Base-by-base conservation (phyloP, 2,888 invertebrate genomes). In the Callinectes sapidus region DNA sequence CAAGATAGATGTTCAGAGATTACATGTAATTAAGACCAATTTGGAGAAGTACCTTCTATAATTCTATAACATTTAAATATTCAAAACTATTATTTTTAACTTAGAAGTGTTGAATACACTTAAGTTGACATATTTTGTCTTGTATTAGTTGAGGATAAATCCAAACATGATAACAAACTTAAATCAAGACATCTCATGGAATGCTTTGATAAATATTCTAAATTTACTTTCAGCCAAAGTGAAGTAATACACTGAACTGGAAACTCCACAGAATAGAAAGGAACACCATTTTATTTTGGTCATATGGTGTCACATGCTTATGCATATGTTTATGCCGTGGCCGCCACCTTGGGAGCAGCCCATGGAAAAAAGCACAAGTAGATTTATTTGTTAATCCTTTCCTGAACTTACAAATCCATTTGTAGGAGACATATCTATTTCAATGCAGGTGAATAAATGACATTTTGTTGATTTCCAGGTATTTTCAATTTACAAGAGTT, bases 401-500 rank as follows among this genome's bases (percentile, higher is more conserved):
- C n/a, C n/a, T 71, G n/a, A 14, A 61, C 71, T 5, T 0, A n/a
- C 23, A 2, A n/a, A 71, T n/a, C n/a, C 28, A 28, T 10, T 28
- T n/a, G 13, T 77, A 77, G 28, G n/a, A 23, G 32, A 28, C n/a
- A 10, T 28, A n/a, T 14, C 14, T 35, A 81, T 32, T 81, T 81
- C 81, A 81, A 13, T 81, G 14, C 35, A 81, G 81, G 81, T 13
- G 35, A 81, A 81, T 35, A 16, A 81, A 81, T 35, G 35, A 16
- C 35, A 32, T 28, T 71, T 28, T 28, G 81, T 35, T 81, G 14
- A 2, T 81, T 81, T 81, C 32, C 16, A 81, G 35, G 81, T 81
- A 81, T 81, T 81, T 81, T 81, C 81, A 81, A 32, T 81, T 81
- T 35, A 81, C 81, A 81, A 32, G 18, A 81, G 81, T 81, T 81